A percentile compares a stretch with the other conserved stretches of the same genome.
Evolutionary conservation across 1,140 invertebrate species (phyloP).

Genomic region (Tetranychus cinnabarinus): DNA sequence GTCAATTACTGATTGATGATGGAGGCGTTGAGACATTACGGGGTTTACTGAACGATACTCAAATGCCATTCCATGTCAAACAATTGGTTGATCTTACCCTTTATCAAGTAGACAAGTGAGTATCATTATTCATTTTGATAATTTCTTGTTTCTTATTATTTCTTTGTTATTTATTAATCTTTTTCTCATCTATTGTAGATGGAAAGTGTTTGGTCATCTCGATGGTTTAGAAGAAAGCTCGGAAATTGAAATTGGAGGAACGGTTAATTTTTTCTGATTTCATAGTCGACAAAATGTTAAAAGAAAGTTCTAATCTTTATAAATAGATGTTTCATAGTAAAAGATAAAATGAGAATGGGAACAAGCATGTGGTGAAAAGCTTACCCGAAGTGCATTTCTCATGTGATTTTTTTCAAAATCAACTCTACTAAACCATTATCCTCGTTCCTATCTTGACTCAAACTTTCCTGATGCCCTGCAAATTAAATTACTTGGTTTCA

Average conservation of each 20-base stretch:
- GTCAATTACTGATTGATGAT: slow-evolving; percentile 54
- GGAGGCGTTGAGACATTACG: slow-evolving; percentile 49
- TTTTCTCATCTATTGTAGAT: not conserved
- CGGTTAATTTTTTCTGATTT: too few relatives aligned
- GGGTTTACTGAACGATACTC: slow-evolving; percentile 28
- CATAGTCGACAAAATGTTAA: too few relatives aligned
- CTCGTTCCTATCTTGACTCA: too few relatives aligned
- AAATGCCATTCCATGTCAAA: slow-evolving; percentile 5
- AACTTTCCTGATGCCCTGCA: too few relatives aligned
- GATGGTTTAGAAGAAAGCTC: slow-evolving; percentile 5
- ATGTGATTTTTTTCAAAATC: too few relatives aligned
- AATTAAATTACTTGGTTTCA: too few relatives aligned
- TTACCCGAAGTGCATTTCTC: too few relatives aligned
- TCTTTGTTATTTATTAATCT: not conserved
- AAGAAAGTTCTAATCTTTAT: too few relatives aligned
- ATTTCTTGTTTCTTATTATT: not conserved
- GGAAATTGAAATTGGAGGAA: not conserved
- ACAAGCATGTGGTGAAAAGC: too few relatives aligned
- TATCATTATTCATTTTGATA: not conserved
- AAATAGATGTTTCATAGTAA: too few relatives aligned
- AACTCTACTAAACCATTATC: too few relatives aligned
- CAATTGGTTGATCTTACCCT: slow-evolving; percentile 8
- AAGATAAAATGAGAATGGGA: too few relatives aligned
- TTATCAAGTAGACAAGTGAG: slow-evolving; percentile 2
- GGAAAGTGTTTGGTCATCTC: not conserved